Percentiles rank a stretch among this genome's conserved stretches.
These are phyloP conservation scores for Thumatha senex DNA, from an alignment of 2,888 invertebrate genomes.

Conservation along the genomic window DNA sequence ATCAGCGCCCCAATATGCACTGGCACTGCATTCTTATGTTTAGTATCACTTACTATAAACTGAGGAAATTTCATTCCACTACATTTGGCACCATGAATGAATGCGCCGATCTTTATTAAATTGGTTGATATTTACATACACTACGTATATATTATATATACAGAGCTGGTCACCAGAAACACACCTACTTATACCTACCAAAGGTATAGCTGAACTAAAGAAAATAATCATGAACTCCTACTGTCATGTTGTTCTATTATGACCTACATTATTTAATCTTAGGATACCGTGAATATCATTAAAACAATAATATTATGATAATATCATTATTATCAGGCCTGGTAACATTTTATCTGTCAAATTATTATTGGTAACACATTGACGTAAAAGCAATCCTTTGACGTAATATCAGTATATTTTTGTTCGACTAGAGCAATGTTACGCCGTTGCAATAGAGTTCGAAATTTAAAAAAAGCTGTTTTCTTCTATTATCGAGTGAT, in stretches of 20 bases:
- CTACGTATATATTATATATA: too few species aligned
- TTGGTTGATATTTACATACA: too few species aligned
- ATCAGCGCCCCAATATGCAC: too few species aligned
- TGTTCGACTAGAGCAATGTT: neutral
- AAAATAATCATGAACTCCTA: too few species aligned
- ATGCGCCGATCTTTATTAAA: too few species aligned
- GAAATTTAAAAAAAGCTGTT: constrained; percentile 18
- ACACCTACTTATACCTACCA: too few species aligned
- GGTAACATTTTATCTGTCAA: constrained; percentile 22
- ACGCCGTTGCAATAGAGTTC: constrained; percentile 16
- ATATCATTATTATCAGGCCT: constrained; percentile 14
- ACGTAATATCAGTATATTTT: constrained; percentile 34
- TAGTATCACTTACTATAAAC: too few species aligned
- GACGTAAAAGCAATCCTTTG: constrained; percentile 38
- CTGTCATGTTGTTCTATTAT: neutral
- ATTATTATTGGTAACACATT: constrained; percentile 25
- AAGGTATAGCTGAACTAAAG: too few species aligned
- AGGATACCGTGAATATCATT: constrained; percentile 8
- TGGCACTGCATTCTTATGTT: too few species aligned
- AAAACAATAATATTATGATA: constrained; percentile 1
- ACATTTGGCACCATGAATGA: too few species aligned
- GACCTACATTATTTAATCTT: constrained; percentile 19
- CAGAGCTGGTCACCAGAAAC: too few species aligned
- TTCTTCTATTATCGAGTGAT: constrained; percentile 43
- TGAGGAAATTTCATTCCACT: too few species aligned